Base-by-base conservation (phyloP, 2,888 invertebrate species). In the Sialis lutaria region DNA sequence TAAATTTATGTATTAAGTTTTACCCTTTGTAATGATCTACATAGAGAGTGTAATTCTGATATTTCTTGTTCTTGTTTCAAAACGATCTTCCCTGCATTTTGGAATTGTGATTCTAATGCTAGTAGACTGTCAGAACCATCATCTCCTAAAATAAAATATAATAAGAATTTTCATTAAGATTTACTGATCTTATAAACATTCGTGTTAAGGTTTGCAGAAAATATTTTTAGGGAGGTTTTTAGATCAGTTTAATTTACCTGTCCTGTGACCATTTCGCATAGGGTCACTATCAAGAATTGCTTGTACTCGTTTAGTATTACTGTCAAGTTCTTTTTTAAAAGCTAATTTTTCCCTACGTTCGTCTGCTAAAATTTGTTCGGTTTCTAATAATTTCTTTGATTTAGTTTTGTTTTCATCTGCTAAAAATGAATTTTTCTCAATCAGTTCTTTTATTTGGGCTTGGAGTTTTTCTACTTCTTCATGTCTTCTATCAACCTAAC, bases 31-130 rank as follows among this genome's bases (percentile, higher is more conserved):
- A 87, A 61, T 51, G 77, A 74, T 53, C 81, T 73, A 58, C 85
- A 84, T 51, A 78, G 69, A 4, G 75, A 73, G 47, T 85, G 72
- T 46, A 87, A 60, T 53, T 79, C 71, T 30, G 79, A 77, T 45
- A 87, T 82, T 65, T 88, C 85, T 33, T 77, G 68, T 55, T 86
- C 83, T 51, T 87, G 86, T 56, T 77, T 73, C 45, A 79, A 72
- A 3, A 87, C 75, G 48, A 84, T 74, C 59, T 82, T 78, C 22
- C 82, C 78, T 4, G 85, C 82, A 45, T 83, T 72, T 54, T 82
- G 77, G 50, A 85, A 72, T 57, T 84, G 82, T 9, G 77, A 77
- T 57, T 87, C 87, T 46, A 87, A 61, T 51, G 85, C 82, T 22
- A 82, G 68, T 46, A 87, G 70, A 56, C 85, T 85, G 47, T 85